Percentiles rank a stretch among this genome's conserved stretches.
Evolutionary conservation across 2,113 vertebrate species (phyloP).

Genomic region (Nothocercus nigrocapillus): DNA sequence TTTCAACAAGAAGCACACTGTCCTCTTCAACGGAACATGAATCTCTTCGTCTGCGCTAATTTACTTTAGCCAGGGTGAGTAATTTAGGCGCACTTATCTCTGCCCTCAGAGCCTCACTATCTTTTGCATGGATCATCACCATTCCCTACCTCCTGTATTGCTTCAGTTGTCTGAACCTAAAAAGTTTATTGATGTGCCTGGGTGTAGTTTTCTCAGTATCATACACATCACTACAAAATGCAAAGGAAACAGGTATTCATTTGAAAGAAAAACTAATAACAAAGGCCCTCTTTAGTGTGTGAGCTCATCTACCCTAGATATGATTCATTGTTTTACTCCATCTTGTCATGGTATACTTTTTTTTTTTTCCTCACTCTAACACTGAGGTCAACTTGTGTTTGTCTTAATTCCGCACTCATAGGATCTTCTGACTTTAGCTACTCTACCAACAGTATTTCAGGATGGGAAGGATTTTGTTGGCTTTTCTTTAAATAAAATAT

Average conservation of each 20-base stretch:
- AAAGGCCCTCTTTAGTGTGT: neutral
- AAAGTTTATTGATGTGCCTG: neutral
- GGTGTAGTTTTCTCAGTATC: neutral
- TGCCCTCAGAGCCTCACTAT: neutral
- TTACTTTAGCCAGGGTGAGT: neutral
- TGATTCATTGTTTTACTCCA: slow-evolving; percentile 5
- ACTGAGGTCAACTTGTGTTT: neutral
- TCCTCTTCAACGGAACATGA: neutral
- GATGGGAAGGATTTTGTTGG: neutral
- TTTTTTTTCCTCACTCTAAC: neutral
- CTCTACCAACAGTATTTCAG: neutral
- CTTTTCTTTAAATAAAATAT: neutral
- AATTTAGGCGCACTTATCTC: neutral
- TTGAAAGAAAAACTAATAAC: slow-evolving; percentile 4
- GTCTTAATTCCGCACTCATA: slow-evolving; percentile 1
- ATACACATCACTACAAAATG: neutral
- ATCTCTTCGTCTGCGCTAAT: neutral
- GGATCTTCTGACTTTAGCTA: neutral
- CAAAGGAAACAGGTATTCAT: neutral
- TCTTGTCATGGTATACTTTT: neutral
- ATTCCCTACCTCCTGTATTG: neutral
- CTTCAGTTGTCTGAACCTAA: neutral
- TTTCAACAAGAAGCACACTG: neutral
- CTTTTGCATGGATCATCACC: neutral
- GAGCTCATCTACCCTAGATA: neutral